Conservation (phyloP, 2,888 invertebrate species). For the Salticus scenicus region DNA sequence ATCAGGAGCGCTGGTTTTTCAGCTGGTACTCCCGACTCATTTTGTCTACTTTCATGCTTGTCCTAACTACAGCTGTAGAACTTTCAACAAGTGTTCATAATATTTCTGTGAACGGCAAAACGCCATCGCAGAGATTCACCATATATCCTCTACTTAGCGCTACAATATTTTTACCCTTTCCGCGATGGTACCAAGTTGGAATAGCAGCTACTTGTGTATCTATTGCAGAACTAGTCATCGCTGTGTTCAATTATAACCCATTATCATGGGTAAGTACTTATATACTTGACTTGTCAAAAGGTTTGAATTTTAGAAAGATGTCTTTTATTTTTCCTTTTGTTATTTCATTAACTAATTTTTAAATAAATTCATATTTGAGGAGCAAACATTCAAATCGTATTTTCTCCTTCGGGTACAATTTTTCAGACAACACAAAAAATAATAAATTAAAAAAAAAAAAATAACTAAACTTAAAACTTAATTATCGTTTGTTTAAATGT, state of each 20-base stretch:
- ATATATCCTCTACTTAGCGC: slow-evolving; percentile 82
- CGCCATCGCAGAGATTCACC: slow-evolving; percentile 69
- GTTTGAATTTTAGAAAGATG: no score
- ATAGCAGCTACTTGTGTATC: slow-evolving; percentile 83
- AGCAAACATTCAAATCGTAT: no score
- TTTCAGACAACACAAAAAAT: no score
- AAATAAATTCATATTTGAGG: no score
- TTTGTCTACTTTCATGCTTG: slow-evolving; percentile 67
- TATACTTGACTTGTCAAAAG: no score
- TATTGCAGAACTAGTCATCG: slow-evolving; percentile 80
- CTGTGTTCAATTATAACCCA: slow-evolving; percentile 73
- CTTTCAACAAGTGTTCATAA: slow-evolving; percentile 32
- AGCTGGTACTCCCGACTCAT: slow-evolving; percentile 63
- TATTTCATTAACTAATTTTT: no score
- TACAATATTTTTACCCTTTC: slow-evolving; percentile 89
- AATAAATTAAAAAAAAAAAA: no score
- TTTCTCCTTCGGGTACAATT: no score
- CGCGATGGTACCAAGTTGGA: slow-evolving; percentile 83
- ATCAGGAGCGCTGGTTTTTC: slow-evolving; percentile 70
- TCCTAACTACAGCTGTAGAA: slow-evolving; percentile 59
- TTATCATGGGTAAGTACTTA: slow-evolving; percentile 38
- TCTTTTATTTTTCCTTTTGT: no score
- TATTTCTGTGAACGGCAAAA: background rate
- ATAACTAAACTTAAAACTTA: no score
- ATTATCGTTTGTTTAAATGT: no score